Evolutionary conservation across 2,888 invertebrate genomes (phyloP), one percentile per base, ranked within the genome.

Genomic region (Synanthedon andrenaeformis): DNA sequence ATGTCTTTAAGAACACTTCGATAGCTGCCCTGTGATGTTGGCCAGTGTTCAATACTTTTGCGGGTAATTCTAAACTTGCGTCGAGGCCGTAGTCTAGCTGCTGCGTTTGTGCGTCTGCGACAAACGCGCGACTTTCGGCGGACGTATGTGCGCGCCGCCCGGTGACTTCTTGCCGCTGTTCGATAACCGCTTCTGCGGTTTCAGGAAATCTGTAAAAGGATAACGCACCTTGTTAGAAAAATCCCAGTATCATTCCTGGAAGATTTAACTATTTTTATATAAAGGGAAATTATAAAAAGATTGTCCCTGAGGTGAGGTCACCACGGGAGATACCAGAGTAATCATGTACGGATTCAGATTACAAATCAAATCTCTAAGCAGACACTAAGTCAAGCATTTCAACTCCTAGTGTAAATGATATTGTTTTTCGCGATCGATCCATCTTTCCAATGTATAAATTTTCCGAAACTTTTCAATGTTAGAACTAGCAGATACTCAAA

Each of bases 161-260:
- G 84, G 85, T n/a, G 86, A 85, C 72, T 86, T 89, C 76, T 89
- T 83, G 61, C 82, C 83, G 60, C 64, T 75, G 70, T 73, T 82
- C 60, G 89, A 75, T 72, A 87, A 73, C 74, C 90, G 89, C 74
- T 92, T 92, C 75, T 91, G 90, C 56, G 90, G 89, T 73, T 90
- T 89, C 90, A 92, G 85, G 82, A 88, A 92, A 87, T 92, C 92
- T 92, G 91, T 42, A 91, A 87, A 74, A 51, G 52, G 53, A 51
- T 51, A 42, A 19, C 13, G 49, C 52, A 55, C 4, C 54, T 48
- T 49, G 35, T 35, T 35, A 35, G 10, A 10, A 35, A 53, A 52
- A 53, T 52, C 54, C 54, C 17, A 51, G 51, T 49, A 42, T 55
- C 42, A 5, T n/a, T 19, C 35, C 6, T 23, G 50, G 42, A 49